These are phyloP conservation scores for Mythimna lalbum DNA, from an alignment of 2,888 invertebrate genomes.

Conservation along the genomic window DNA sequence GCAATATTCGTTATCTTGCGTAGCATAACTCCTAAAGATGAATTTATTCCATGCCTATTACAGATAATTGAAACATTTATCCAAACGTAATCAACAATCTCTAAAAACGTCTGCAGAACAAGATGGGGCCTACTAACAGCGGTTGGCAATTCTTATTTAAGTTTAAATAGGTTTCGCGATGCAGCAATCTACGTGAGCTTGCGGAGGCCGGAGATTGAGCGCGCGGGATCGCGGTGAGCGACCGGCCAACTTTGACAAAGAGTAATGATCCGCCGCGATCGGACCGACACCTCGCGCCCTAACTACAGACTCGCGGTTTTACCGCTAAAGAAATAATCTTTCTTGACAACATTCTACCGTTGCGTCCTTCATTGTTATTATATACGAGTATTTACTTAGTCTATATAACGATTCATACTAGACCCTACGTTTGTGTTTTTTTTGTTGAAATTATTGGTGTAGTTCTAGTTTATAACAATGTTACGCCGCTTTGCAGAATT, in stretches of 20 bases:
- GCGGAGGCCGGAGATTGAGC: slow-evolving; percentile 76
- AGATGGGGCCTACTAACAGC: slow-evolving; percentile 48
- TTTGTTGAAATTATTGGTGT: slow-evolving; percentile 15
- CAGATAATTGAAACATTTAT: slow-evolving; percentile 32
- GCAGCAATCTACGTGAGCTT: slow-evolving; percentile 70
- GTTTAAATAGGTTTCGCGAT: slow-evolving; percentile 77
- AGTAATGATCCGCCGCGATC: slow-evolving; percentile 75
- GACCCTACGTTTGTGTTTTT: background rate
- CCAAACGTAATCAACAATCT: slow-evolving; percentile 29
- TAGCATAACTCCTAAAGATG: slow-evolving; percentile 12
- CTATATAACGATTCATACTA: slow-evolving; percentile 1
- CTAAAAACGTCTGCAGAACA: slow-evolving; percentile 13
- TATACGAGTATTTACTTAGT: slow-evolving; percentile 6
- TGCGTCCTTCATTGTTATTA: slow-evolving; percentile 8
- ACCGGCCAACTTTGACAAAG: slow-evolving; percentile 79
- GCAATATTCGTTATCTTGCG: slow-evolving; percentile 17
- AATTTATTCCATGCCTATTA: slow-evolving; percentile 16
- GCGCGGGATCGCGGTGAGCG: slow-evolving; percentile 69
- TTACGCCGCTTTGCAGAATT: slow-evolving; percentile 20
- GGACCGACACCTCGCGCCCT: slow-evolving; percentile 64
- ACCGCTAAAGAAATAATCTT: slow-evolving; percentile 44
- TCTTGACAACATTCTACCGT: slow-evolving; percentile 22
- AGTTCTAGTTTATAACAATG: slow-evolving; percentile 3
- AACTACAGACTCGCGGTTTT: slow-evolving; percentile 35
- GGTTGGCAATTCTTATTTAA: slow-evolving; percentile 75